phyloP scores from a whole-genome alignment of 2,797 vertebrate species.

The Coranthus polyacanthus region DNA sequence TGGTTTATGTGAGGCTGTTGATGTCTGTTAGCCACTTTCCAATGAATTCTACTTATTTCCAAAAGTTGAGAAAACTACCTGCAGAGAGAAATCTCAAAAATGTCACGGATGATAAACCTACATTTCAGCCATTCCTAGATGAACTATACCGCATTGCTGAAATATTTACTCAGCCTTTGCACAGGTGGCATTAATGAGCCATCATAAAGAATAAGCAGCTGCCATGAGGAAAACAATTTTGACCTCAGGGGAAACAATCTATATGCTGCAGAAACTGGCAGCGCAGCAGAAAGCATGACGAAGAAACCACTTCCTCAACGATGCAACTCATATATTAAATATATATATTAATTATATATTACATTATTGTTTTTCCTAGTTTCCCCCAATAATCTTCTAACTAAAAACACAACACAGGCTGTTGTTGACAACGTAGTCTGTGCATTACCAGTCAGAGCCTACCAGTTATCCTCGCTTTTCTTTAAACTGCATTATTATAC shows the following conservation, averaged over 20 bases:
- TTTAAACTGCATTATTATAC: neutral
- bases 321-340: too few relatives aligned
- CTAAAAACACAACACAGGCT: too few relatives aligned
- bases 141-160: slow-evolving; percentile 1
- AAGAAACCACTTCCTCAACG: too few relatives aligned
- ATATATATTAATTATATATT: too few relatives aligned
- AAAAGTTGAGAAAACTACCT: slow-evolving; percentile 14
- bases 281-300: too few relatives aligned
- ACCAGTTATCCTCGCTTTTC: neutral
- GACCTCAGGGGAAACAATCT: slow-evolving; percentile 5
- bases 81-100: slow-evolving; percentile 9
- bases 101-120: slow-evolving; percentile 4
- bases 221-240: slow-evolving; percentile 9
- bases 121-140: slow-evolving; percentile 14
- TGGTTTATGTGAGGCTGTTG: neutral
- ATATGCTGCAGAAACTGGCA: neutral
- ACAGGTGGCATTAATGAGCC: slow-evolving; percentile 35
- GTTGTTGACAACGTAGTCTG: too few relatives aligned
- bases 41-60: slow-evolving; percentile 16
- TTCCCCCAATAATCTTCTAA: too few relatives aligned
- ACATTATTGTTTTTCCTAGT: too few relatives aligned
- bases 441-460: too few relatives aligned
- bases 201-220: slow-evolving; percentile 27
- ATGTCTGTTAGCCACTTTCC: slow-evolving; percentile 9
- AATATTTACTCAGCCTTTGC: slow-evolving; percentile 21